Conservation (phyloP, 2,888 invertebrate genomes). For the Tetropium fuscum region DNA sequence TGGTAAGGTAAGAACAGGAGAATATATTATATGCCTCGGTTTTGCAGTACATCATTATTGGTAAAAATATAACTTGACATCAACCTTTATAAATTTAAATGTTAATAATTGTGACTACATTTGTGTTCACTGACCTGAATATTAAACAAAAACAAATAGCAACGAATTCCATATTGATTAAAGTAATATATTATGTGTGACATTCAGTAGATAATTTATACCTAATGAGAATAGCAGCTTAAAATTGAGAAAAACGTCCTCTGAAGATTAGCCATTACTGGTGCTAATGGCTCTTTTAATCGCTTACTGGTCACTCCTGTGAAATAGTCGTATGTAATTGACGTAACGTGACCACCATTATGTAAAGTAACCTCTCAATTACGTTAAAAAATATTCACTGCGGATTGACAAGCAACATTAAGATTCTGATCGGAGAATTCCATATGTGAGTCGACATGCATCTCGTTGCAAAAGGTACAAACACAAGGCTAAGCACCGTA, state of each 20-base stretch:
- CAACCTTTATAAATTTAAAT: too few species aligned
- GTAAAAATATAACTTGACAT: too few species aligned
- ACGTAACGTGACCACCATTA: constrained; percentile 49
- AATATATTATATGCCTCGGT: too few species aligned
- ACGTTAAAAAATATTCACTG: constrained; percentile 49
- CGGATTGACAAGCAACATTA: constrained; percentile 53
- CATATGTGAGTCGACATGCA: constrained; percentile 41
- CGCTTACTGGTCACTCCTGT: constrained; percentile 28
- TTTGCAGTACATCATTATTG: too few species aligned
- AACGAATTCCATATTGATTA: too few species aligned
- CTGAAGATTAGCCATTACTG: not conserved
- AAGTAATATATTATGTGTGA: too few species aligned
- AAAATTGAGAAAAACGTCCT: not conserved
- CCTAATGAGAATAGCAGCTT: too few species aligned
- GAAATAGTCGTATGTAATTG: constrained; percentile 36
- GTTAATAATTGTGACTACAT: too few species aligned
- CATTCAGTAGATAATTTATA: too few species aligned
- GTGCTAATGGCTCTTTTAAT: constrained; percentile 13
- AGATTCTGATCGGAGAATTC: constrained; percentile 51
- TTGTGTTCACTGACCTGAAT: too few species aligned
- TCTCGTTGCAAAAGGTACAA: constrained; percentile 41
- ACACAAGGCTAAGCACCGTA: constrained; percentile 30
- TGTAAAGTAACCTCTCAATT: constrained; percentile 54
- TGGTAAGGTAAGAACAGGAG: too few species aligned
- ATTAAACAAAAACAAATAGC: too few species aligned